phyloP scores from a whole-genome alignment of 2,113 vertebrate genomes.

The Meriones unguiculatus region DNA sequence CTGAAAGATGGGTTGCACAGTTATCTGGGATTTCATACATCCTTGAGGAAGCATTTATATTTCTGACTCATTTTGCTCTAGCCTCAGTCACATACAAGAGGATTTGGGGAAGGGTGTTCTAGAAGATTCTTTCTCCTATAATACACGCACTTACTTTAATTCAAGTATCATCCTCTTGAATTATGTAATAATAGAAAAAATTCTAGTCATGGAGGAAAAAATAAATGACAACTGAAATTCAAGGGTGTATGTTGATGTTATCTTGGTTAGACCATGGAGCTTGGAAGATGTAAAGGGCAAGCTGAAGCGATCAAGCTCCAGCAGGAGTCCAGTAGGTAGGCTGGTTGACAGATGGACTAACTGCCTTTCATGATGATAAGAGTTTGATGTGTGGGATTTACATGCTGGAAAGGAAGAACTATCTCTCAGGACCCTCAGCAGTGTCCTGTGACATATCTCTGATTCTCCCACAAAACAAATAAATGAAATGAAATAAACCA shows the following conservation, averaged over 20 bases:
- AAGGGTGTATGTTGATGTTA: not conserved
- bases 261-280: not conserved
- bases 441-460: not conserved
- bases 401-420: not conserved
- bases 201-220: not conserved
- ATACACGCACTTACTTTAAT: not conserved
- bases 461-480: not conserved
- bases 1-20: not conserved
- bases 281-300: not conserved
- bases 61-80: not conserved
- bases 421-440: not conserved
- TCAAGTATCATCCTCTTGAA: not conserved
- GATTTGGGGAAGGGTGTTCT: not conserved
- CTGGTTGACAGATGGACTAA: no score
- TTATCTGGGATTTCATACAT: not conserved
- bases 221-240: not conserved
- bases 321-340: not conserved
- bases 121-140: not conserved
- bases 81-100: not conserved
- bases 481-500: not conserved
- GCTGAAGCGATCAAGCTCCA: not conserved
- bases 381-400: not conserved
- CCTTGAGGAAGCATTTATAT: not conserved
- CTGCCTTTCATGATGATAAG: not conserved
- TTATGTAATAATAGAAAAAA: not conserved